Evolutionary conservation across 2,888 invertebrate genomes (phyloP), one percentile per base, ranked within the genome.

Genomic region (Drosophila anceps): DNA sequence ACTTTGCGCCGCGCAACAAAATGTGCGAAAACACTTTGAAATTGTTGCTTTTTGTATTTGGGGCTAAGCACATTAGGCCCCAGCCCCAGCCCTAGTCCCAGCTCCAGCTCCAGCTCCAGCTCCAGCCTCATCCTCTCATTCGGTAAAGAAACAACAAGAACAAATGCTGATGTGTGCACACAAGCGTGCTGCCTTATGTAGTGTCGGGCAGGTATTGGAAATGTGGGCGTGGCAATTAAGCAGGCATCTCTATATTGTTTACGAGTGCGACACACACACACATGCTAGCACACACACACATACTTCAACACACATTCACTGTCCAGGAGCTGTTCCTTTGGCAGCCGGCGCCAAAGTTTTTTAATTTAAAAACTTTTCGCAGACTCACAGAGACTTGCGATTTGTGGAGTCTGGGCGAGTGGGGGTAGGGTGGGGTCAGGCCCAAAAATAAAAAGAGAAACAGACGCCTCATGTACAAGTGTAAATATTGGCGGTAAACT

Each of bases 361-460:
- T 90, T 89, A 89, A 89, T 89, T 90, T 89, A 88, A 90, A 89
- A 90, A 89, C 81, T 90, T 90, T 76, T 73, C 55, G 63, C 75
- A 54, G 73, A 70, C 77, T 66, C 67, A 59, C 53, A 44, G 39
- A 79, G 64, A 66, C 71, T 75, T 71, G 72, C 39, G 71, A 67
- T 54, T 61, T 50, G 63, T 27, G 15, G 50, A 6, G 31, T 31
- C 31, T 20, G 1, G 24, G 29, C 24, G 27, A 13, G n/a, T 10
- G 1, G 20, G 35, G n/a, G 24, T 24, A 4, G 33, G 33, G 31
- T 20, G 20, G 31, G 24, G 66, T 27, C 12, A 61, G 72, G 35
- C 31, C 6, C 24, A 59, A 54, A 69, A 60, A 54, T 44, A 61
- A 79, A 57, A 63, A 64, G 46, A 46, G 66, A 79, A 62, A 66